A percentile compares a stretch with the other conserved stretches of the same genome.
These are phyloP conservation scores for Garrulus glandarius DNA, from an alignment of 2,797 vertebrate genomes.

Conservation along the genomic window DNA sequence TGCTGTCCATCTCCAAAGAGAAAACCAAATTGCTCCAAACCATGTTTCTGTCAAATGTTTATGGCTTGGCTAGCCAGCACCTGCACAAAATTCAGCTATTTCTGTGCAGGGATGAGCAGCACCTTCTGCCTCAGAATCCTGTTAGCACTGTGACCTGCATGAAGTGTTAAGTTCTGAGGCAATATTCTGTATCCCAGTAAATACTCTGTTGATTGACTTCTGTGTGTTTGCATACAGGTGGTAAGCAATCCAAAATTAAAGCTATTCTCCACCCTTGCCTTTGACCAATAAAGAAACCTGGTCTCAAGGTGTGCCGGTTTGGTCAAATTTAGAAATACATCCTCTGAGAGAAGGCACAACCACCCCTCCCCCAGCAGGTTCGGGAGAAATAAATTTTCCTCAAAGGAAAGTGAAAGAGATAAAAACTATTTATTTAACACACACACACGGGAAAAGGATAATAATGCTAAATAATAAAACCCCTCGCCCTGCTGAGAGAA, in stretches of 20 bases:
- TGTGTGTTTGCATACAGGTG: not conserved
- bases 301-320: not conserved
- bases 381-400: too few species aligned
- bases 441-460: too few species aligned
- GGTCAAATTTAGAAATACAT: too few species aligned
- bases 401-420: too few species aligned
- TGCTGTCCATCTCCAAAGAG: not conserved
- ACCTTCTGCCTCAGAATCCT: not conserved
- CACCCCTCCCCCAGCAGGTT: too few species aligned
- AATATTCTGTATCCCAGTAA: not conserved
- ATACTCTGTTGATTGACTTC: not conserved
- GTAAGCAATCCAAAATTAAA: not conserved
- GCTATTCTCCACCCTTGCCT: not conserved
- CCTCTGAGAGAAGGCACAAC: too few species aligned
- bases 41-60: not conserved
- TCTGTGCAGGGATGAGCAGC: not conserved
- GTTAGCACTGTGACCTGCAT: not conserved
- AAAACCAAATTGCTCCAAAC: not conserved
- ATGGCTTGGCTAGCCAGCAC: not conserved
- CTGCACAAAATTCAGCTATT: not conserved
- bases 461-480: too few species aligned
- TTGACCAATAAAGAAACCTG: not conserved
- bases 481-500: too few species aligned
- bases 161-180: not conserved
- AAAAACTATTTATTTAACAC: too few species aligned